These are phyloP conservation scores for Artemia franciscana DNA, from an alignment of 1,140 invertebrate genomes.

Conservation along the genomic window DNA sequence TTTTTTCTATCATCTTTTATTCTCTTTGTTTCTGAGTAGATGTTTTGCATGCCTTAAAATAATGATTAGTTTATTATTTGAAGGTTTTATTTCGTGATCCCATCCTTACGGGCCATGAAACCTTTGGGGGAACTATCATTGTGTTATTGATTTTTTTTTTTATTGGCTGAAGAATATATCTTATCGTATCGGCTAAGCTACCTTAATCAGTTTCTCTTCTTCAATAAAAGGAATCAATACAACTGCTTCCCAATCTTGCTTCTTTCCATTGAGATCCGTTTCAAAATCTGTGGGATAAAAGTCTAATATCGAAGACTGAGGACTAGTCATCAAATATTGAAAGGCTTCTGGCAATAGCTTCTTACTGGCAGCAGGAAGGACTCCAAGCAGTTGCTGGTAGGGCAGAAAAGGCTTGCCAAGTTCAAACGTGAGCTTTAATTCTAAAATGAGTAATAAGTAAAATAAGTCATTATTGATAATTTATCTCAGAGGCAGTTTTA, in stretches of 20 bases:
- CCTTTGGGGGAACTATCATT: too few species aligned
- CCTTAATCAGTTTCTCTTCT: conserved; percentile 31
- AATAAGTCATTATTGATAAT: too few species aligned
- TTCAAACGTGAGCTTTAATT: conserved; percentile 39
- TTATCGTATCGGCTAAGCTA: too few species aligned
- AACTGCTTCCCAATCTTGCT: conserved; percentile 90
- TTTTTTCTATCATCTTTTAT: too few species aligned
- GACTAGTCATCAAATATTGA: conserved; percentile 53
- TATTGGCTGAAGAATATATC: too few species aligned
- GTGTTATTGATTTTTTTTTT: too few species aligned
- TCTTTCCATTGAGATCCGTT: conserved; percentile 53
- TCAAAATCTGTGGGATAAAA: conserved; percentile 74
- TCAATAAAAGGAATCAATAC: conserved; percentile 92
- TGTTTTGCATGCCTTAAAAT: too few species aligned
- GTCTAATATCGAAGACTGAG: conserved; percentile 56
- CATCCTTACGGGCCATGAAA: too few species aligned
- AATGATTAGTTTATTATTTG: too few species aligned
- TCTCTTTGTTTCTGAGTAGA: too few species aligned
- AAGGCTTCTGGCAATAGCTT: conserved; percentile 53
- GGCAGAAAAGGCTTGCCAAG: conserved; percentile 70
- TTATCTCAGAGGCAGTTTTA: too few species aligned
- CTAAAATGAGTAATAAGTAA: conserved; percentile 2
- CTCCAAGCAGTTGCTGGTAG: conserved; percentile 80
- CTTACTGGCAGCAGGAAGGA: conserved; percentile 53
- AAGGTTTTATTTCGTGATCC: too few species aligned